A percentile compares a stretch with the other conserved stretches of the same genome.
Conservation (phyloP, 2,888 invertebrate species). For the Graphium colonna region DNA sequence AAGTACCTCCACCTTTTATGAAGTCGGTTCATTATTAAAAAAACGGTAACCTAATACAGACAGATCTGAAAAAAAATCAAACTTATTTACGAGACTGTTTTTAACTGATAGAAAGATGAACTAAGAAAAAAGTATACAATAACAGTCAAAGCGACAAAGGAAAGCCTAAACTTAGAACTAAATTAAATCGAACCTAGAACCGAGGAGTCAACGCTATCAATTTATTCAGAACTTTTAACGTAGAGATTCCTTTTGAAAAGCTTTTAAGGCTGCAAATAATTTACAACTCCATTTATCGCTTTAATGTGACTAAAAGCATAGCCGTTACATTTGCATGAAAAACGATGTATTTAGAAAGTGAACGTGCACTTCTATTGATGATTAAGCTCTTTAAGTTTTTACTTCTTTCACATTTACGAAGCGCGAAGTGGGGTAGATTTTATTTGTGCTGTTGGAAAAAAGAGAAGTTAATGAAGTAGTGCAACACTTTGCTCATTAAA, state of each 20-base stretch:
- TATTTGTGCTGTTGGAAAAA: background rate
- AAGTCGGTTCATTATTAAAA: no score
- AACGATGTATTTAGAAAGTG: conserved; percentile 14
- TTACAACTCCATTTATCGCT: conserved; percentile 29
- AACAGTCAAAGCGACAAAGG: background rate
- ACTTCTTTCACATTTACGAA: background rate
- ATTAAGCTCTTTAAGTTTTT: conserved; percentile 8
- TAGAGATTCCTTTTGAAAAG: conserved; percentile 21
- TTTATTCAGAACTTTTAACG: conserved; percentile 23
- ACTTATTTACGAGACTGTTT: no score
- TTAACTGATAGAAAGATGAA: background rate
- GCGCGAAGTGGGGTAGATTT: background rate
- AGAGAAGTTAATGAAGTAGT: background rate
- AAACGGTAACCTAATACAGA: no score
- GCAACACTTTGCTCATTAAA: no score
- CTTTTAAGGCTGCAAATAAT: conserved; percentile 26
- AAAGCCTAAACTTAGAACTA: conserved; percentile 11
- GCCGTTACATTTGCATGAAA: conserved; percentile 21
- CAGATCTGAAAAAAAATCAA: no score
- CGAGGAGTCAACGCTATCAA: conserved; percentile 20
- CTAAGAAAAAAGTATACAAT: background rate
- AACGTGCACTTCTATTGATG: conserved; percentile 20
- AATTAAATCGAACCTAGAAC: conserved; percentile 14
- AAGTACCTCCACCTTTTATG: no score
- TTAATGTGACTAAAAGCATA: conserved; percentile 21